Conservation (phyloP, 1,140 invertebrate species). For the Paraescarpia echinospica region DNA sequence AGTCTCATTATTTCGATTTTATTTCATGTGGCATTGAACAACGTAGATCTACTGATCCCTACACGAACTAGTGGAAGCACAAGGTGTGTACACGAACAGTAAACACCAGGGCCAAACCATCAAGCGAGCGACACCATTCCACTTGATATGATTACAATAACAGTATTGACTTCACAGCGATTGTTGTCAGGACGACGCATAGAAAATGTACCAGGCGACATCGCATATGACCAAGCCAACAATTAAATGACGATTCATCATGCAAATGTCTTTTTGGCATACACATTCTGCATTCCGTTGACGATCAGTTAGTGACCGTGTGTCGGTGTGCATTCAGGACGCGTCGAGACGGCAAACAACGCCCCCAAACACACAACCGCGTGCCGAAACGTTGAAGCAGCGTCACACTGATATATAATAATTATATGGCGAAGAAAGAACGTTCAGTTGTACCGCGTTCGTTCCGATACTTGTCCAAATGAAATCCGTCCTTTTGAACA, state of each 20-base stretch:
- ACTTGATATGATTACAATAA: not conserved
- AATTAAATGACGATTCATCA: not conserved
- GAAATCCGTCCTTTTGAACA: not conserved
- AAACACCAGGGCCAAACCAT: not conserved
- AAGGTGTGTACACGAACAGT: not conserved
- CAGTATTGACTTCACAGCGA: no score
- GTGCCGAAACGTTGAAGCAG: not conserved
- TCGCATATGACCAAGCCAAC: not conserved
- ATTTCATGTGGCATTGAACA: not conserved
- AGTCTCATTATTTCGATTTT: not conserved
- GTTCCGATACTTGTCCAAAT: not conserved
- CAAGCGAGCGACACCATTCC: not conserved
- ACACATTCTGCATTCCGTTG: not conserved
- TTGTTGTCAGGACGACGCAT: no score
- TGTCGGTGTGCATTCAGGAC: not conserved
- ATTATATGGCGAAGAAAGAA: not conserved
- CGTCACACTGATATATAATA: not conserved
- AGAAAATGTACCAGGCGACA: no score
- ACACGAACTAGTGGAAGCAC: not conserved
- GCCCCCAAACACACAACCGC: not conserved
- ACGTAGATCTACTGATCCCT: not conserved
- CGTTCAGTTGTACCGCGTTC: not conserved
- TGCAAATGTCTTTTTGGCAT: not conserved
- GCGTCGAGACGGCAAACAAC: not conserved
- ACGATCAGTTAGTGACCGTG: not conserved